Conservation (phyloP, 2,888 invertebrate genomes). For the Eurytoma adleriae region DNA sequence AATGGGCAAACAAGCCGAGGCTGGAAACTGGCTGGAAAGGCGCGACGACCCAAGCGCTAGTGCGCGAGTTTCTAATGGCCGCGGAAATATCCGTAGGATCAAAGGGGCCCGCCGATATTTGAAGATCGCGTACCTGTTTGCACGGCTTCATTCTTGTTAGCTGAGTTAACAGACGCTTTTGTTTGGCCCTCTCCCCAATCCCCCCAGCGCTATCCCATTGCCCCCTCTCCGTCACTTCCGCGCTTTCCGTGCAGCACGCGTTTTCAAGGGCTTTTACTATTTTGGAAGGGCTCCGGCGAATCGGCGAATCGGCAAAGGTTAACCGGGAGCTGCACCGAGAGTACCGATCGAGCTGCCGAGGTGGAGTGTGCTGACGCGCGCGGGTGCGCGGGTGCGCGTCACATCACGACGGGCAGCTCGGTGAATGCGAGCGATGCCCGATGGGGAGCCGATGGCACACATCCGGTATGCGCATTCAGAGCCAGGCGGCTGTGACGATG, state of each 20-base stretch:
- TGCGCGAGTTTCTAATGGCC: constrained; percentile 67
- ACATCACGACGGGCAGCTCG: neutral
- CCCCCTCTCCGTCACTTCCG: neutral
- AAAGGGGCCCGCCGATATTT: constrained; percentile 68
- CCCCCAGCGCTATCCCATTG: constrained; percentile 28
- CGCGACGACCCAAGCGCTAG: constrained; percentile 22
- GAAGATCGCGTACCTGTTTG: constrained; percentile 72
- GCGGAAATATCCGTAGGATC: constrained; percentile 66
- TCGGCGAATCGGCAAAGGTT: neutral
- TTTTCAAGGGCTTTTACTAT: constrained; percentile 3
- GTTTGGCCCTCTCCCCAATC: constrained; percentile 59
- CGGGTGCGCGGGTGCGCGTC: neutral
- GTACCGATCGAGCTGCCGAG: neutral
- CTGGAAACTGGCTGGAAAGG: constrained; percentile 61
- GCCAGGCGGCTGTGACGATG: constrained; percentile 76
- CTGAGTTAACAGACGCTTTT: constrained; percentile 70
- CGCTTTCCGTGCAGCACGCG: neutral
- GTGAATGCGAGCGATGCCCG: constrained; percentile 71
- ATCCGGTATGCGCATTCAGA: constrained; percentile 77
- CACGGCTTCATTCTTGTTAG: constrained; percentile 73
- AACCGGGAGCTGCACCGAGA: neutral
- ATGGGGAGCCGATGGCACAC: constrained; percentile 76
- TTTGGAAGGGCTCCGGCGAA: constrained; percentile 16
- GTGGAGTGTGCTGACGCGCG: neutral
- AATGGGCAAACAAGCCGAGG: constrained; percentile 43